Evolutionary conservation across 2,113 vertebrate genomes (phyloP).

Genomic region (Proteles cristata): DNA sequence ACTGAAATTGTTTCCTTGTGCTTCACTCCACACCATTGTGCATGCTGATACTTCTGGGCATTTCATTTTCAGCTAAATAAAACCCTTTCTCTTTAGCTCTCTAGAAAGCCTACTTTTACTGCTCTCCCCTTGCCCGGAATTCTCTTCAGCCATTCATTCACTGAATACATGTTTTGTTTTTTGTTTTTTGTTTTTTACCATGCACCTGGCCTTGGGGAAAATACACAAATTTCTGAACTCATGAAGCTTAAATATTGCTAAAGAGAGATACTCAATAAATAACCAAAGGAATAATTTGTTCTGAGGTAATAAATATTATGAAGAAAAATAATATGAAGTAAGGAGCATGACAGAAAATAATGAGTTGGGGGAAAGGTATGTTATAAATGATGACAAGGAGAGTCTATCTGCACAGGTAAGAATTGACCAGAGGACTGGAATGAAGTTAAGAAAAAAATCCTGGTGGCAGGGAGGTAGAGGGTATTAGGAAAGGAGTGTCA

Average conservation of each 20-base stretch:
- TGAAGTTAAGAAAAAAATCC: not conserved
- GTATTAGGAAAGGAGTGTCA: not conserved
- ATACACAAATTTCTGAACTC: not conserved
- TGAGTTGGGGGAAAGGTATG: not conserved
- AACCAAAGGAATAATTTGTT: not conserved
- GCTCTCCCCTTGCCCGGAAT: not conserved
- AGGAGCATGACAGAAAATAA: not conserved
- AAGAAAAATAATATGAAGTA: not conserved
- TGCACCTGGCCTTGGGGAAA: not conserved
- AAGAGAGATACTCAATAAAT: not conserved
- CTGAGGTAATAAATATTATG: slow-evolving; percentile 3
- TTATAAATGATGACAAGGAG: not conserved
- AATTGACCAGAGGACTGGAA: not conserved
- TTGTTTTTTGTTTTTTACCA: not conserved
- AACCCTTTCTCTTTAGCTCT: not conserved
- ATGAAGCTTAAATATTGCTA: not conserved
- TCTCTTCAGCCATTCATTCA: not conserved
- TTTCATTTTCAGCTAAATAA: not conserved
- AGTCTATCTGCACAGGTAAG: not conserved
- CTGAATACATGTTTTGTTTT: not conserved
- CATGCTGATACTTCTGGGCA: not conserved
- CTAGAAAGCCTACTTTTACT: not conserved
- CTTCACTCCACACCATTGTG: not conserved
- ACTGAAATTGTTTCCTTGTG: not conserved
- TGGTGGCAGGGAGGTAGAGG: not conserved